Conservation (phyloP, 2,113 vertebrate species). For the Pimephales promelas region DNA sequence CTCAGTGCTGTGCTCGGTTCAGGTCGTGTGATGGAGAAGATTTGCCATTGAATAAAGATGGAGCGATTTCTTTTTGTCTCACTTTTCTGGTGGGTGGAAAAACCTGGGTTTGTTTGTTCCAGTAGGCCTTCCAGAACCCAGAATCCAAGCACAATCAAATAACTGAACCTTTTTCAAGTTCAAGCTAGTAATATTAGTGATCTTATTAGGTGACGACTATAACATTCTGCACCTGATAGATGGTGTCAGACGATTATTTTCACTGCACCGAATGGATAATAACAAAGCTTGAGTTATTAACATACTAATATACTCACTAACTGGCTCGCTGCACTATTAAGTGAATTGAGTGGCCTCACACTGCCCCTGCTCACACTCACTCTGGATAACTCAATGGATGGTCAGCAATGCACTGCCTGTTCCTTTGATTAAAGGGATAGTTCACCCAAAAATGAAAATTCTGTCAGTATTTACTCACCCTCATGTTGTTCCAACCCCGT, state of each 20-base stretch:
- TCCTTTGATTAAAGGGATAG: constrained; percentile 4
- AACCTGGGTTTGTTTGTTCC: constrained; percentile 35
- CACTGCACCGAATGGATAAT: constrained; percentile 64
- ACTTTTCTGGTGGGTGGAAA: constrained; percentile 25
- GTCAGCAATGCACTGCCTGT: constrained; percentile 72
- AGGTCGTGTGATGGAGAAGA: constrained; percentile 47
- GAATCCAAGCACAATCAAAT: not conserved
- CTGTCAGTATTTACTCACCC: no score
- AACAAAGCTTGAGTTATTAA: constrained; percentile 71
- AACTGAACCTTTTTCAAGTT: not conserved
- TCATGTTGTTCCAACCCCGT: no score
- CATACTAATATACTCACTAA: constrained; percentile 74
- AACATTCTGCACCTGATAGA: constrained; percentile 58
- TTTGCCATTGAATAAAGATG: constrained; percentile 33
- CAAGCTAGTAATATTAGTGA: constrained; percentile 61
- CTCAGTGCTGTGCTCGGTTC: constrained; percentile 18
- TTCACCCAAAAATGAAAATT: no score
- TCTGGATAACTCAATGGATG: constrained; percentile 63
- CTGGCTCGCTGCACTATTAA: constrained; percentile 71
- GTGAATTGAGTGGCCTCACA: constrained; percentile 68
- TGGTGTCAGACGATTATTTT: constrained; percentile 58
- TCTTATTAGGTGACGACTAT: constrained; percentile 74
- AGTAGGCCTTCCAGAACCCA: constrained; percentile 1
- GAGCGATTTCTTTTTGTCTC: constrained; percentile 13
- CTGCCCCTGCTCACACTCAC: constrained; percentile 71